phyloP scores from a whole-genome alignment of 2,888 invertebrate genomes.

The Drosophila melanosoma region DNA sequence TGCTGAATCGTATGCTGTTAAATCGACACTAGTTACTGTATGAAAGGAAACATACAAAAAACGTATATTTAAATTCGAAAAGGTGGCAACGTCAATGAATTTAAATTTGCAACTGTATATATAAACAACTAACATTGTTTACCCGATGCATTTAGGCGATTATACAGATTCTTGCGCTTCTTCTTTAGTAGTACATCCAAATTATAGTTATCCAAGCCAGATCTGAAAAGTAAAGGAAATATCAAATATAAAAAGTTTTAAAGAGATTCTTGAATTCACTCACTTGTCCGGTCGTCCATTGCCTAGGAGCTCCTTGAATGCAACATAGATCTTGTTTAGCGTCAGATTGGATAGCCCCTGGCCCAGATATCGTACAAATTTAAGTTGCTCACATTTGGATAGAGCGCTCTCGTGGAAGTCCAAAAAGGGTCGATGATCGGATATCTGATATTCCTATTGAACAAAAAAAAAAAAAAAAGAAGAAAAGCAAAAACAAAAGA shows the following conservation, averaged over 20 bases:
- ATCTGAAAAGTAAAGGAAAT: slow-evolving; percentile 51
- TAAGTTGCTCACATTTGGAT: slow-evolving; percentile 85
- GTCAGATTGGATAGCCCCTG: slow-evolving; percentile 85
- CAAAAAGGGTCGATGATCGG: slow-evolving; percentile 85
- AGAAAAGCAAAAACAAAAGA: slow-evolving; percentile 12
- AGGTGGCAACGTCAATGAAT: background rate
- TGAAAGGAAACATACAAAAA: background rate
- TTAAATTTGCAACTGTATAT: background rate
- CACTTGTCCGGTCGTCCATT: slow-evolving; percentile 83
- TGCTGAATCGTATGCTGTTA: slow-evolving; percentile 56
- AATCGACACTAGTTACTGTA: slow-evolving; percentile 61
- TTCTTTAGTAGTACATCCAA: slow-evolving; percentile 83
- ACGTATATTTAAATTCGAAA: background rate
- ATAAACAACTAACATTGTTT: slow-evolving; percentile 29
- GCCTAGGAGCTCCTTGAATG: slow-evolving; percentile 84
- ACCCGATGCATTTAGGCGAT: slow-evolving; percentile 83
- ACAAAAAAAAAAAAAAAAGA: slow-evolving; percentile 1
- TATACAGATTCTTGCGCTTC: slow-evolving; percentile 84
- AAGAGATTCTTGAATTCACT: slow-evolving; percentile 36
- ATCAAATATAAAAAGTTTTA: background rate
- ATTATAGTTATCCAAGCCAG: slow-evolving; percentile 81
- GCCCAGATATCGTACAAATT: slow-evolving; percentile 85
- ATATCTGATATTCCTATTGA: slow-evolving; percentile 84
- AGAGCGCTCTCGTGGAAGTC: slow-evolving; percentile 85
- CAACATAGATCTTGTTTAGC: slow-evolving; percentile 84